phyloP scores from a whole-genome alignment of 2,888 invertebrate species.

The Blastobasis lacticolella region DNA sequence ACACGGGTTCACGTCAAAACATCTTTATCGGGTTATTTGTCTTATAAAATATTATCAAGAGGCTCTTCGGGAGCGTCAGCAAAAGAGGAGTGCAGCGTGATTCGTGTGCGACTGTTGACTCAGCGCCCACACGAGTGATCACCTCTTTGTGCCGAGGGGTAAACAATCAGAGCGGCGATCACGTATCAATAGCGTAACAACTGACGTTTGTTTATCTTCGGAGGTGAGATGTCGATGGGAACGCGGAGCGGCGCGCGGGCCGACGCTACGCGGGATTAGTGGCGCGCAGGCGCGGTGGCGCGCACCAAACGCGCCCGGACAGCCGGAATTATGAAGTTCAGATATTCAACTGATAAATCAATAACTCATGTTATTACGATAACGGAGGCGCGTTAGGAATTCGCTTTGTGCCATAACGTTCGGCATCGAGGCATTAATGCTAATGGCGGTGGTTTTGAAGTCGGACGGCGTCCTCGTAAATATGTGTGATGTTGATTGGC shows the following conservation, averaged over 20 bases:
- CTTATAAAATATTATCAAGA: constrained; percentile 74
- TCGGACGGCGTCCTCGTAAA: not conserved
- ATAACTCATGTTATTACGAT: constrained; percentile 52
- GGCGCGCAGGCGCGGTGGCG: constrained; percentile 44
- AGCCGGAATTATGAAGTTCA: constrained; percentile 58
- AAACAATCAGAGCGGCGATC: constrained; percentile 71
- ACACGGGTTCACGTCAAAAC: constrained; percentile 74
- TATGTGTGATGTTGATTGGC: constrained; percentile 4
- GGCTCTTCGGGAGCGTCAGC: constrained; percentile 71
- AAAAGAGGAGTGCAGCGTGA: constrained; percentile 67
- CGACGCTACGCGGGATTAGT: constrained; percentile 41
- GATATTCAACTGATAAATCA: constrained; percentile 63
- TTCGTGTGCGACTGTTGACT: constrained; percentile 67
- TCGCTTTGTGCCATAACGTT: constrained; percentile 3
- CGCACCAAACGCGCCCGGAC: constrained; percentile 60
- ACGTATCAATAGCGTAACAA: constrained; percentile 63
- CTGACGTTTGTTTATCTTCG: constrained; percentile 65
- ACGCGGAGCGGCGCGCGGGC: constrained; percentile 46
- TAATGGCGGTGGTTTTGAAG: not conserved
- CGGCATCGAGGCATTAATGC: not conserved
- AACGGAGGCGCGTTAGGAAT: constrained; percentile 26
- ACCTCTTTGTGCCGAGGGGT: constrained; percentile 60
- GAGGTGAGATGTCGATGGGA: constrained; percentile 54
- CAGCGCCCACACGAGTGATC: constrained; percentile 68
- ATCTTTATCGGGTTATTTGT: constrained; percentile 75